These are phyloP conservation scores for Anoplophora glabripennis DNA, from an alignment of 1,140 invertebrate genomes.

Conservation along the genomic window DNA sequence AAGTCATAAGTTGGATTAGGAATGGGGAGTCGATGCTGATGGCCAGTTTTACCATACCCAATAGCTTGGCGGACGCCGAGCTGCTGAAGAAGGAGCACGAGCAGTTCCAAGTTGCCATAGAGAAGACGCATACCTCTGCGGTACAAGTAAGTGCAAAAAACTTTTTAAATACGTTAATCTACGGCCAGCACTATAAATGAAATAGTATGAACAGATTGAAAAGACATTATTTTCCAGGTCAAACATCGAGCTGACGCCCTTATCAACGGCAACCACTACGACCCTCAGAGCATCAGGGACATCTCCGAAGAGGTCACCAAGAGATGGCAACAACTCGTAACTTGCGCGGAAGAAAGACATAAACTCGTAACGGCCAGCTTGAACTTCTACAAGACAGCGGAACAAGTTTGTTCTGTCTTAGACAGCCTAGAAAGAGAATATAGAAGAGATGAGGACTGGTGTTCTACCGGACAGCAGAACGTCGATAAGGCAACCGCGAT, in stretches of 20 bases:
- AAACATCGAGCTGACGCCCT: conserved; percentile 85
- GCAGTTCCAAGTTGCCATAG: conserved; percentile 88
- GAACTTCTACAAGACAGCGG: conserved; percentile 97
- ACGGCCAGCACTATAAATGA: too few relatives aligned
- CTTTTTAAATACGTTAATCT: background rate
- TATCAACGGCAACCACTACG: conserved; percentile 83
- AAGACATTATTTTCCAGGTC: conserved; percentile 65
- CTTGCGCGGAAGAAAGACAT: conserved; percentile 93
- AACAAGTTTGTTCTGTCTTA: conserved; percentile 93
- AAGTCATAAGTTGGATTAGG: conserved; percentile 94
- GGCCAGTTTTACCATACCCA: conserved; percentile 89
- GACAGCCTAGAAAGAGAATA: conserved; percentile 96
- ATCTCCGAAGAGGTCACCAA: conserved; percentile 94
- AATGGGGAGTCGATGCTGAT: conserved; percentile 95
- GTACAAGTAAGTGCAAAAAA: background rate
- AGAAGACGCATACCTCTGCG: conserved; percentile 94
- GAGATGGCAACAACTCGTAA: conserved; percentile 93
- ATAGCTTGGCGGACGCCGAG: conserved; percentile 86
- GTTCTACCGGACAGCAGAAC: conserved; percentile 62
- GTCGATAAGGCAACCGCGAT: conserved; percentile 61
- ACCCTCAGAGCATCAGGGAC: conserved; percentile 82
- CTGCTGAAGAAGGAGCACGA: conserved; percentile 93
- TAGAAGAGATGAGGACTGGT: conserved; percentile 92
- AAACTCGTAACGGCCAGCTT: conserved; percentile 94
- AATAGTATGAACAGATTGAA: background rate